Conservation (phyloP, 2,888 invertebrate species). For the Phaonia tiefii region DNA sequence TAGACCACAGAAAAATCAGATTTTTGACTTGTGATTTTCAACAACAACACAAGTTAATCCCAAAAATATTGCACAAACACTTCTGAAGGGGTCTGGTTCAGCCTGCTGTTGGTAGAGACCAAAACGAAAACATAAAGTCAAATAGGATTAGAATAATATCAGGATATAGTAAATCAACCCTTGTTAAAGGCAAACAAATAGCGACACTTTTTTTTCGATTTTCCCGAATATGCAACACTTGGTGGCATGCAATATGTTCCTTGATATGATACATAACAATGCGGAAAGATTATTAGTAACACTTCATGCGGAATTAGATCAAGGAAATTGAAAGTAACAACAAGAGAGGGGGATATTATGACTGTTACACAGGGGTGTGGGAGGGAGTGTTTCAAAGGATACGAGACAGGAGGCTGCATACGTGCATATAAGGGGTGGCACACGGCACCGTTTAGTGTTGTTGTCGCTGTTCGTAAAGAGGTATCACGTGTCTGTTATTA, state of each 20-base stretch:
- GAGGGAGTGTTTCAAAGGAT: slow-evolving; percentile 35
- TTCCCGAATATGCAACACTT: slow-evolving; percentile 56
- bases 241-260: slow-evolving; percentile 69
- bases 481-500: slow-evolving; percentile 77
- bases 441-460: neutral
- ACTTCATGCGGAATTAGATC: slow-evolving; percentile 76
- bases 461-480: slow-evolving; percentile 67
- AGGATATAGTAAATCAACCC: slow-evolving; percentile 40
- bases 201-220: neutral
- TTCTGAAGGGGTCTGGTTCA: slow-evolving; percentile 9
- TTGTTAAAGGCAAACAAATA: slow-evolving; percentile 31
- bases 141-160: slow-evolving; percentile 38
- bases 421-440: slow-evolving; percentile 21
- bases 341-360: too few relatives aligned
- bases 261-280: slow-evolving; percentile 61
- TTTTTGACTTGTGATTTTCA: neutral
- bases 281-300: slow-evolving; percentile 75
- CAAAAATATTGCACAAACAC: slow-evolving; percentile 64
- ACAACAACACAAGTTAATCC: slow-evolving; percentile 49
- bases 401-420: slow-evolving; percentile 6
- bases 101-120: neutral
- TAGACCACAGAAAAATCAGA: neutral
- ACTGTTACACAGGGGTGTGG: slow-evolving; percentile 8
- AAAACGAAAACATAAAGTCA: slow-evolving; percentile 50
- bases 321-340: slow-evolving; percentile 5